Evolutionary conservation across 35 echinoderm and acorn worm species (phyloP), one percentile per base, ranked within the genome.

Genomic region (Heliocidaris tuberculata): DNA sequence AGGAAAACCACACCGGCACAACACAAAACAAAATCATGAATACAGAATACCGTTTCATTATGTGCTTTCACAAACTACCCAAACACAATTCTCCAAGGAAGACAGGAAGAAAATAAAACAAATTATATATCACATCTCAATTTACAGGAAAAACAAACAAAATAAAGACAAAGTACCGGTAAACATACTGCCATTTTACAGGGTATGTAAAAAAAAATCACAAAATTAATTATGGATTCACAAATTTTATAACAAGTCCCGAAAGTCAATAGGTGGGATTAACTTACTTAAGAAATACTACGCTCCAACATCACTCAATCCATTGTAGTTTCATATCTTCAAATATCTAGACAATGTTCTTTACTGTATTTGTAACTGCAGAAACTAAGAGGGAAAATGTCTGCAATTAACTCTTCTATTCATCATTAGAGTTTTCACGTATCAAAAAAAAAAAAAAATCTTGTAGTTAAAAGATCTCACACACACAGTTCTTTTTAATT

Each of bases 401-500:
- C 65, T 78, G 65, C 19, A 78, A 78, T 19, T 78, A 78, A n/a
- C 27, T 78, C 17, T 78, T 78, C 21, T 78, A 78, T 27, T n/a
- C 19, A 78, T 19, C 65, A 78, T 8, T 78, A 17, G 21, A 78
- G 65, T 78, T 24, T 78, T 24, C 65, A 78, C 65, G 7, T 78
- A n/a, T 78, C 27, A n/a, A 78, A 27, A n/a, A n/a, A 42, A 27
- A n/a, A n/a, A 42, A n/a, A 78, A 78, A 56, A 56, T 56, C 31
- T 32, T 89, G 87, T 47, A 89, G 87, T 10, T 47, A 89, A n/a
- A 89, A 89, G 87, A 89, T 19, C 87, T 47, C 87, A 35, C 87
- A 89, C 87, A 89, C 87, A 89, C 87, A 89, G 15, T 89, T 89
- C 65, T 78, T 78, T 60, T 78, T 78, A 78, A 47, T 85, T 89